Evolutionary conservation across 2,113 vertebrate species (phyloP), one percentile per base, ranked within the genome.

Genomic region (Oreochromis spilurus): DNA sequence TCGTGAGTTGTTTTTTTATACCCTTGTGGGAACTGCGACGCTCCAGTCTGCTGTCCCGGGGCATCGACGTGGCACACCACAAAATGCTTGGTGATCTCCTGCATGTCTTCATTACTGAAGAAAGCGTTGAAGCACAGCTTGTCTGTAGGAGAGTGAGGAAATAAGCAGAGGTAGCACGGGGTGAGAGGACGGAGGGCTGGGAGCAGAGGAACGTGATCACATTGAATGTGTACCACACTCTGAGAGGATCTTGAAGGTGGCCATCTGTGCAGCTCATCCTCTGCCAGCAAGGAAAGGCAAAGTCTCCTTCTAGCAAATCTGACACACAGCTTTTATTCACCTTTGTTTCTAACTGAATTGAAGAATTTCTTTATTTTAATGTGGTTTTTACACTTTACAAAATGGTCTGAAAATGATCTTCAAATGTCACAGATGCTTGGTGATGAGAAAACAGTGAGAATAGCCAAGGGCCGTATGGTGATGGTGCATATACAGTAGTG

Each of bases 81-180:
- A 38, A 99, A 99, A 94, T 99, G 98, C 92, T 99, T 99, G 3
- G 98, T 99, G 95, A 99, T 99, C 96, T 99, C 99, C 95, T 98
- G 98, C 99, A 99, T 99, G 91, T 99, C 99, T 90, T 99, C 98
- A 0, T 97, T 98, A 91, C 97, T 98, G 96, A 99, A 99, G 96
- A 99, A 97, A 8, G 97, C 91, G 93, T 98, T 99, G 97, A 99
- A 99, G 93, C 99, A 99, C 86, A 99, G 97, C 92, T 99, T 99
- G 95, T 99, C 99, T 99, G 97, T 54, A 91, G 90, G 94, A 75
- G 29, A 54, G 82, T 1, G 29, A 85, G 40, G 55, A 62, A 67
- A 21, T 48, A 9, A 83, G 50, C 4, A 43, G n/a, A 84, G 65
- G 67, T 3, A 24, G 29, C 43, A 7, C 16, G 9, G 17, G 60